Conservation (phyloP, 2,888 invertebrate species). For the Caenorhabditis parvicauda region DNA sequence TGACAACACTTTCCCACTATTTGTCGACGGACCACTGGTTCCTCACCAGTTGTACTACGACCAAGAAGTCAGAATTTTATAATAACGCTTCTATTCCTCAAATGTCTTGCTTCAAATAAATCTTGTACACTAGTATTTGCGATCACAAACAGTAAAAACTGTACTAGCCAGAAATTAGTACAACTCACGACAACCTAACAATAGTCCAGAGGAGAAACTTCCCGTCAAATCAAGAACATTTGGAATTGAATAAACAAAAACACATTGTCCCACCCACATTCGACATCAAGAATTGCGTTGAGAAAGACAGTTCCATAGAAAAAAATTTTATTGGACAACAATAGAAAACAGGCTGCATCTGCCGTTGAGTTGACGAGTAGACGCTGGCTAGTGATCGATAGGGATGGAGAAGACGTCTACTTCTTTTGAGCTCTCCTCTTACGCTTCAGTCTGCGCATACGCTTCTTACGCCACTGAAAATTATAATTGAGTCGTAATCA, state of each 20-base stretch:
- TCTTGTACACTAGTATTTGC: too few relatives aligned
- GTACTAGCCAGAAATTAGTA: too few relatives aligned
- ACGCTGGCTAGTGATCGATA: neutral
- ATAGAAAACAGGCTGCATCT: too few relatives aligned
- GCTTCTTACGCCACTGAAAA: slow-evolving; percentile 61
- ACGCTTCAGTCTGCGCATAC: slow-evolving; percentile 62
- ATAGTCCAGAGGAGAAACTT: too few relatives aligned
- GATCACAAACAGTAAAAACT: too few relatives aligned
- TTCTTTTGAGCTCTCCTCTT: slow-evolving; percentile 61
- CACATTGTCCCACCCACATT: neutral
- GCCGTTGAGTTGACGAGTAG: too few relatives aligned
- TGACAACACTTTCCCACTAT: slow-evolving; percentile 39
- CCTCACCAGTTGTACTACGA: slow-evolving; percentile 26
- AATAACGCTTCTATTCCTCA: too few relatives aligned
- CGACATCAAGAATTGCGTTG: neutral
- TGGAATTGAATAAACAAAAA: neutral
- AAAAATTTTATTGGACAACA: too few relatives aligned
- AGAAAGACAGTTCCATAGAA: too few relatives aligned
- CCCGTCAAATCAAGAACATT: too few relatives aligned
- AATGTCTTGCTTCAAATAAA: too few relatives aligned
- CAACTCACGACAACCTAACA: too few relatives aligned
- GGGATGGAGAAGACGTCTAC: slow-evolving; percentile 26
- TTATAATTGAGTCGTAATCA: neutral
- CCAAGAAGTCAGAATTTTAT: slow-evolving; percentile 23
- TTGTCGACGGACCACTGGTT: slow-evolving; percentile 34